A percentile compares a stretch with the other conserved stretches of the same genome.
These are phyloP conservation scores for Polyommatus icarus DNA, from an alignment of 2,888 invertebrate species.

Conservation along the genomic window DNA sequence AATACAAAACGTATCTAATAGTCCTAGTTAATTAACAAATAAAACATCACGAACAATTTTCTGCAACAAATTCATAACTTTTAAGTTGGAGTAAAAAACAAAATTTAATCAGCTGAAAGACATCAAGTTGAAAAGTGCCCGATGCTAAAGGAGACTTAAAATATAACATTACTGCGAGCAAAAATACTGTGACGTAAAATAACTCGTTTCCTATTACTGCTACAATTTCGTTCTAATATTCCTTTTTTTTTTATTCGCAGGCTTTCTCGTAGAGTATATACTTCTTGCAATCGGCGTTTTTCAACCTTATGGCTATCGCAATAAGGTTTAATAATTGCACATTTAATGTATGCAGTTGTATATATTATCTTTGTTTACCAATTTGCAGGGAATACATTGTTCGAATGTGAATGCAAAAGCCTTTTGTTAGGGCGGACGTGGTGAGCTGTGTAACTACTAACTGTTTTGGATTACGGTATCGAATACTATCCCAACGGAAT, in stretches of 20 bases:
- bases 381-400: conserved; percentile 20
- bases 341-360: background rate
- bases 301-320: background rate
- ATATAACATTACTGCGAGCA: background rate
- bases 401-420: background rate
- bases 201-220: conserved; percentile 5
- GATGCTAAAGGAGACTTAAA: background rate
- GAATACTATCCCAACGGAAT: background rate
- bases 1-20: background rate
- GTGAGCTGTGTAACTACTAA: background rate
- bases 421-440: conserved; percentile 9
- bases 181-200: conserved; percentile 3
- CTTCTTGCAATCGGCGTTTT: background rate
- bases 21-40: background rate
- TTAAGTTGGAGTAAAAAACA: background rate
- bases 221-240: conserved; percentile 4
- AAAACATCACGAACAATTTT: background rate
- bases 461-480: background rate
- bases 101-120: background rate
- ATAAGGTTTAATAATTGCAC: background rate
- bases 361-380: background rate
- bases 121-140: background rate
- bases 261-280: background rate
- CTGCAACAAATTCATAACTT: background rate
- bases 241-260: background rate